Evolutionary conservation across 2,888 invertebrate genomes (phyloP), one percentile per base, ranked within the genome.

Genomic region (Eurytoma adleriae): DNA sequence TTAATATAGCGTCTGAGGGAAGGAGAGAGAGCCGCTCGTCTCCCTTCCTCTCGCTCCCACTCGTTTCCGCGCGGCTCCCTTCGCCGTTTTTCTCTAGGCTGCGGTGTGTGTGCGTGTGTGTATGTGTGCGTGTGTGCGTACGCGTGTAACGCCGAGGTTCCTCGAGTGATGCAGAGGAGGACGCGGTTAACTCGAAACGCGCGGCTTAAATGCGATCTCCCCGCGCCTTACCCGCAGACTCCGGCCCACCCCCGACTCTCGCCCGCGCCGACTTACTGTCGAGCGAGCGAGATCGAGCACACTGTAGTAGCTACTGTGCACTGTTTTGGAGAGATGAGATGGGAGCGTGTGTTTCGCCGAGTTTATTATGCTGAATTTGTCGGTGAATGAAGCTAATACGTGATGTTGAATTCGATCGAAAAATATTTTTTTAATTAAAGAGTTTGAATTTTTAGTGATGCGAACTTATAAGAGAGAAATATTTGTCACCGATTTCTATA

Each of bases 1-100:
- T 89, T 90, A 90, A 89, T 89, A 90, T 88, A 89, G 88, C 87
- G 86, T 84, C 83, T 84, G 85, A 85, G 79, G 84, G 68, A 20
- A 54, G n/a, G 67, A n/a, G 24, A 13, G 24, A 10, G 1, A n/a
- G 27, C 24, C 14, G 27, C 52, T 59, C 59, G 12, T 72, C 67
- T n/a, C 61, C 59, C 62, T 57, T 68, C 61, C 40, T 52, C 81
- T 80, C 77, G 73, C 83, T 82, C 82, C 54, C 76, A 78, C 76
- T 61, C 73, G 14, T 30, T 12, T 20, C 24, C 61, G 48, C 20
- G 4, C 54, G 67, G 54, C 72, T 78, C 66, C 56, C 12, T 52
- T 62, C n/a, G 50, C 48, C 68, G 16, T 52, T 18, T 27, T 67
- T 54, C 50, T 40, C 40, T 10, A 10, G 40, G 24, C 27, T 18